A percentile compares a stretch with the other conserved stretches of the same genome.
Evolutionary conservation across 1,140 invertebrate genomes (phyloP).

Genomic region (Vanessa tameamea): DNA sequence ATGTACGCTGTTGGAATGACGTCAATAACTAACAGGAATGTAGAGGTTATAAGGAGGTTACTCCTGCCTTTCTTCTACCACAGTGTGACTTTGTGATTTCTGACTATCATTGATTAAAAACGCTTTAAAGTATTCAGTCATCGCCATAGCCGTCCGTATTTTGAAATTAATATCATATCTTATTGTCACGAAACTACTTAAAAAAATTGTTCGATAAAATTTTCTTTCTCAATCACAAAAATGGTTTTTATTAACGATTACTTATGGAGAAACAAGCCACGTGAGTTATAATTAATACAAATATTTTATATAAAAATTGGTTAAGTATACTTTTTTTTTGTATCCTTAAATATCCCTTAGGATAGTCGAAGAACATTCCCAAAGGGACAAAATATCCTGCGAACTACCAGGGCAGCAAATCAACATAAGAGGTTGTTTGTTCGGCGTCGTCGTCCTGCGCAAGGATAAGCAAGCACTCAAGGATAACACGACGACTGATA

Average conservation of each 20-base stretch:
- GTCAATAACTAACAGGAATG: constrained; percentile 77
- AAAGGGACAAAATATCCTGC: constrained; percentile 82
- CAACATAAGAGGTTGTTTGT: constrained; percentile 52
- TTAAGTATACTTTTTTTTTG: not conserved
- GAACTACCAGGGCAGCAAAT: constrained; percentile 75
- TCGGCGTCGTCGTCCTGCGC: constrained; percentile 72
- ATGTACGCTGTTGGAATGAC: constrained; percentile 78
- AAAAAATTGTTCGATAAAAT: too few species aligned
- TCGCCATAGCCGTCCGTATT: too few species aligned
- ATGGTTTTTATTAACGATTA: too few species aligned
- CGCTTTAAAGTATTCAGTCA: too few species aligned
- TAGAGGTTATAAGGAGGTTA: constrained; percentile 55
- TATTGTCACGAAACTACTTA: too few species aligned
- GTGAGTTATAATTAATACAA: too few species aligned
- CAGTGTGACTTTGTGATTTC: too few species aligned
- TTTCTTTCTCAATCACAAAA: too few species aligned
- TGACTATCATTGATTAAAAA: too few species aligned
- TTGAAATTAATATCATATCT: too few species aligned
- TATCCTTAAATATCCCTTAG: constrained; percentile 54
- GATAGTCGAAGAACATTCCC: constrained; percentile 64
- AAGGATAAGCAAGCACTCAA: constrained; percentile 70
- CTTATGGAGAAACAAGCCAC: too few species aligned
- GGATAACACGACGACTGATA: constrained; percentile 64
- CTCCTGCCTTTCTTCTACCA: constrained; percentile 36
- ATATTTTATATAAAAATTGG: too few species aligned